These are phyloP conservation scores for Lycophotia porphyrea DNA, from an alignment of 2,888 invertebrate genomes.

Conservation along the genomic window DNA sequence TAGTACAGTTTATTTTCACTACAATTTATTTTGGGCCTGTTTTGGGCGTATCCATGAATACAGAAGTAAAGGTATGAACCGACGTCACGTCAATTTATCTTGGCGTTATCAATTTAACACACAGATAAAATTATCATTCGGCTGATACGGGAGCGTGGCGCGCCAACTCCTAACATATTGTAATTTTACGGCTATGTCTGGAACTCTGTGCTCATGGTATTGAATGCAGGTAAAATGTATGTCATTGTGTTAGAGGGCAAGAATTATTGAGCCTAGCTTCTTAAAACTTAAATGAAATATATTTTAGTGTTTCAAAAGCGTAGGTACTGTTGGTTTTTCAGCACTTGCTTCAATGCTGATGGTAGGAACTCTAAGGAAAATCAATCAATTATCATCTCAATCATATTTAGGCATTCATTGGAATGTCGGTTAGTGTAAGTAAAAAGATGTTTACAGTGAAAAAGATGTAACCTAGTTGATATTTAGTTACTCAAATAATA, in stretches of 20 bases:
- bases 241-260: too few species aligned
- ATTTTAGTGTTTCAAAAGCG: background rate
- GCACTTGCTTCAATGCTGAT: background rate
- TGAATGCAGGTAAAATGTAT: constrained; percentile 3
- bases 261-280: background rate
- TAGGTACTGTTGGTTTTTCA: background rate
- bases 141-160: constrained; percentile 72
- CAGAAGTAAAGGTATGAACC: constrained; percentile 62
- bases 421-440: background rate
- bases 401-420: background rate
- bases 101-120: constrained; percentile 77
- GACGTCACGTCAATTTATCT: constrained; percentile 78
- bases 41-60: constrained; percentile 58
- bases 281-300: background rate
- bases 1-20: background rate
- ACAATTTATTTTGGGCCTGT: constrained; percentile 43
- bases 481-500: background rate
- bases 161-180: constrained; percentile 58
- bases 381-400: too few species aligned
- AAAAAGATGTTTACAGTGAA: background rate
- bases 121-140: constrained; percentile 80
- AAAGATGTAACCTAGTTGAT: background rate
- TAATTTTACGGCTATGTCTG: constrained; percentile 52
- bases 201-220: constrained; percentile 21
- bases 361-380: too few species aligned